A percentile compares a stretch with the other conserved stretches of the same genome.
phyloP scores from a whole-genome alignment of 1,140 invertebrate species.

The Aphaenogaster rudis region DNA sequence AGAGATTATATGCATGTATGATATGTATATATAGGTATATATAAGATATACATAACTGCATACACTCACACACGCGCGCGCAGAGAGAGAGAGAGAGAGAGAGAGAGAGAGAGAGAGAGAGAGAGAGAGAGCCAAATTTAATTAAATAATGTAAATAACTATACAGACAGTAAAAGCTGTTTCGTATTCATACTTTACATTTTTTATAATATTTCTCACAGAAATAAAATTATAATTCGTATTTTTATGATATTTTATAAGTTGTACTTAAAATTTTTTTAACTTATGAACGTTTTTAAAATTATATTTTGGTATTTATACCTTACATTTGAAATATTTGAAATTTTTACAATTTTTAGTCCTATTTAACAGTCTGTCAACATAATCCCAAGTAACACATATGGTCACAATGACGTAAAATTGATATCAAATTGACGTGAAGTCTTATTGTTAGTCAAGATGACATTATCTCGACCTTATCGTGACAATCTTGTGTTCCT shows the following conservation, averaged over 20 bases:
- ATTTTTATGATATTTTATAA: neutral
- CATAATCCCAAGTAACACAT: neutral
- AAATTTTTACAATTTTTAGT: neutral
- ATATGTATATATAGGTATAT: too few relatives aligned
- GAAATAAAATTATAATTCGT: neutral
- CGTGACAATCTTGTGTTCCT: too few relatives aligned
- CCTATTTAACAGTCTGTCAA: neutral
- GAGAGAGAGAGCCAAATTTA: too few relatives aligned
- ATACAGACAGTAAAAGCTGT: neutral
- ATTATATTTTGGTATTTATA: neutral
- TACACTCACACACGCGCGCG: too few relatives aligned
- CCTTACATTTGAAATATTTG: neutral
- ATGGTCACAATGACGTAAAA: too few relatives aligned
- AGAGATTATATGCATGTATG: too few relatives aligned
- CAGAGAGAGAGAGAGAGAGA: too few relatives aligned
- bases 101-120: too few relatives aligned
- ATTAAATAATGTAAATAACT: neutral
- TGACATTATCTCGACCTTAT: too few relatives aligned
- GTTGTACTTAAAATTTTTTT: neutral
- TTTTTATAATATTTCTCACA: neutral
- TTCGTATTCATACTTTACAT: neutral
- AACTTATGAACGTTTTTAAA: neutral
- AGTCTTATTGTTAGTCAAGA: too few relatives aligned
- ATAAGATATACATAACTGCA: neutral
- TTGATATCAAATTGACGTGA: too few relatives aligned